phyloP scores from a whole-genome alignment of 2,888 invertebrate genomes.

The Miltochrista miniata region DNA sequence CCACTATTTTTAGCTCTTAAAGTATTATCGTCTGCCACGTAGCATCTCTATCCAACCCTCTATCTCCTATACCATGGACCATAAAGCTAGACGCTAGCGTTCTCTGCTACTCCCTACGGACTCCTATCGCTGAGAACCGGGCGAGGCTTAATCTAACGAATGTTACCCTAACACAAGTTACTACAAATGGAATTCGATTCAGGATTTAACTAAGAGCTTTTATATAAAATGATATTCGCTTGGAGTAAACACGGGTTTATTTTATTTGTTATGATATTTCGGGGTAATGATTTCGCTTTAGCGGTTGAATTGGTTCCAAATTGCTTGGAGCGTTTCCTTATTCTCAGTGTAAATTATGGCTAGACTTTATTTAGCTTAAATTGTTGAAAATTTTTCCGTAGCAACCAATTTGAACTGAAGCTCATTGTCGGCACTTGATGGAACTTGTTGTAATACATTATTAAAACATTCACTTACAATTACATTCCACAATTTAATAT shows the following conservation, averaged over 20 bases:
- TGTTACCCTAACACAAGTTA: slow-evolving; percentile 72
- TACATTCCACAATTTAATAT: no score
- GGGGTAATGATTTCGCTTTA: slow-evolving; percentile 14
- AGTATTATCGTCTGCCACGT: not conserved
- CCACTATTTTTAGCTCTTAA: no score
- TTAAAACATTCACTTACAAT: no score
- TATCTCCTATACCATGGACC: slow-evolving; percentile 26
- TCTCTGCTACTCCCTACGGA: slow-evolving; percentile 61
- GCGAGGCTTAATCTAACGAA: slow-evolving; percentile 74
- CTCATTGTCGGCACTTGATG: no score
- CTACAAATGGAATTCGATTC: slow-evolving; percentile 77
- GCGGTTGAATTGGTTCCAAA: slow-evolving; percentile 3
- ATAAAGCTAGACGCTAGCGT: slow-evolving; percentile 46
- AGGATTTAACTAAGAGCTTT: slow-evolving; percentile 73
- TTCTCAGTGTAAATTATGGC: not conserved
- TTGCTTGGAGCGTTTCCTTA: not conserved
- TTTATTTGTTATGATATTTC: slow-evolving; percentile 24
- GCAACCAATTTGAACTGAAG: no score
- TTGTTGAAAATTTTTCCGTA: no score
- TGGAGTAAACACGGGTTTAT: slow-evolving; percentile 17
- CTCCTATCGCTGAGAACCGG: slow-evolving; percentile 70
- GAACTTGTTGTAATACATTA: no score
- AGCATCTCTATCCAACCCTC: slow-evolving; percentile 3
- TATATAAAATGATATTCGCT: slow-evolving; percentile 45
- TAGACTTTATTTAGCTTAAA: no score